A percentile compares a stretch with the other conserved stretches of the same genome.
These are phyloP conservation scores for Stenodera caucasica DNA, from an alignment of 2,888 invertebrate species.

Conservation along the genomic window DNA sequence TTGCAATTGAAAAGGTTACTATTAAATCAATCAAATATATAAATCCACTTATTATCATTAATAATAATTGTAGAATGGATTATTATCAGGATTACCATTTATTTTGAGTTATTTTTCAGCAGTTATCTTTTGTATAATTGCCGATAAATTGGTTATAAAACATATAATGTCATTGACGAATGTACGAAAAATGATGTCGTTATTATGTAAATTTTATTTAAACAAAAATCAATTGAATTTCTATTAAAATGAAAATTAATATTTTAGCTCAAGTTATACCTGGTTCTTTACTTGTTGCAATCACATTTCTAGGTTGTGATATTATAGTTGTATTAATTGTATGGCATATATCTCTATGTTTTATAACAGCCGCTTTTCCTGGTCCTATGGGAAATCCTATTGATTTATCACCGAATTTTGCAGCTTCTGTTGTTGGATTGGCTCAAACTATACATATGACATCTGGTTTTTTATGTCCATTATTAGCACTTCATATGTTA, in stretches of 20 bases:
- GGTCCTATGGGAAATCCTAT: conserved; percentile 78
- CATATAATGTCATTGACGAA: conserved; percentile 65
- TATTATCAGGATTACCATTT: conserved; percentile 69
- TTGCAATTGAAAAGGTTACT: conserved; percentile 65
- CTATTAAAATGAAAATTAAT: too few relatives aligned
- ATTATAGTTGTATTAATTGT: conserved; percentile 62
- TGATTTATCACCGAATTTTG: conserved; percentile 77
- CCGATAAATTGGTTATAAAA: conserved; percentile 64
- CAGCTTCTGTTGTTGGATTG: conserved; percentile 72
- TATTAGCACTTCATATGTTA: conserved; percentile 65
- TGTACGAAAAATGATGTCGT: conserved; percentile 69
- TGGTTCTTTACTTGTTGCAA: conserved; percentile 64
- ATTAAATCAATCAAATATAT: conserved; percentile 14
- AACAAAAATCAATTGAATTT: too few relatives aligned
- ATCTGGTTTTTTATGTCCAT: conserved; percentile 70
- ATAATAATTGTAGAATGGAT: conserved; percentile 60
- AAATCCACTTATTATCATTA: conserved; percentile 12
- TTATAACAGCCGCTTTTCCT: conserved; percentile 72
- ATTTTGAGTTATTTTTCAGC: conserved; percentile 71
- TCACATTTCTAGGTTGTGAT: conserved; percentile 67
- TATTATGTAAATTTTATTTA: conserved; percentile 55
- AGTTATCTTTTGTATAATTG: conserved; percentile 69
- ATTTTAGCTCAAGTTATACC: conserved; percentile 68
- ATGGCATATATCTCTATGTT: conserved; percentile 70
- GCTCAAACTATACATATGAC: conserved; percentile 79